Base-by-base conservation (phyloP, 2,888 invertebrate species). In the Panopea generosa region DNA sequence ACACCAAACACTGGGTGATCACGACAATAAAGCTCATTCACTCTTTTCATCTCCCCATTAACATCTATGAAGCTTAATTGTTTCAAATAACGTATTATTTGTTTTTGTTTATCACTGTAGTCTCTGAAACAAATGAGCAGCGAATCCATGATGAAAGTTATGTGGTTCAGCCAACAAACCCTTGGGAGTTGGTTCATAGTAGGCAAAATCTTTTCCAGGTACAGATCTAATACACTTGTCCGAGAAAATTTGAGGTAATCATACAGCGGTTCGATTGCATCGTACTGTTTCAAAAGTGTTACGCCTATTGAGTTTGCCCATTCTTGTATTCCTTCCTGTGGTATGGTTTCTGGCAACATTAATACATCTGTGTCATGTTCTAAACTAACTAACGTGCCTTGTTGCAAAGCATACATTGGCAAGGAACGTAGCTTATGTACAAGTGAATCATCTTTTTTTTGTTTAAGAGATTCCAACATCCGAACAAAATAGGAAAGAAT, bases 291-390 rank as follows among this genome's bases (percentile, higher is more conserved):
- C 9, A 83, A 43, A 3, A 81, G 43, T 9, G 60, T 52, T 27
- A 60, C 66, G 0, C 47, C 45, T 9, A 71, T 53, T 1, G 16
- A 9, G n/a, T 26, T 9, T 6, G 76, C 80, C 75, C 75, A 78
- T 56, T 60, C 50, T 40, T 69, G 27, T 1, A 80, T 47, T 22
- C 83, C 80, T 11, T 56, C 60, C 38, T 26, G 0, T n/a, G 77
- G 77, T n/a, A 79, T 79, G 2, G 20, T 33, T 29, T 14, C 14
- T 20, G 80, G 74, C 16, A 83, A 45, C n/a, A 73, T 62, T 2
- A 80, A 47, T 0, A 77, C 63, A 0, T 45, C 45, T 3, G 3
- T 18, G n/a, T 49, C 20, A 14, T 33, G 18, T 3, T 47, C 50
- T n/a, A 75, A 22, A 11, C 29, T 14, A 29, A 50, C 53, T 7